Base-by-base conservation (phyloP, 2,888 invertebrate species). In the Colostygia pectinataria region DNA sequence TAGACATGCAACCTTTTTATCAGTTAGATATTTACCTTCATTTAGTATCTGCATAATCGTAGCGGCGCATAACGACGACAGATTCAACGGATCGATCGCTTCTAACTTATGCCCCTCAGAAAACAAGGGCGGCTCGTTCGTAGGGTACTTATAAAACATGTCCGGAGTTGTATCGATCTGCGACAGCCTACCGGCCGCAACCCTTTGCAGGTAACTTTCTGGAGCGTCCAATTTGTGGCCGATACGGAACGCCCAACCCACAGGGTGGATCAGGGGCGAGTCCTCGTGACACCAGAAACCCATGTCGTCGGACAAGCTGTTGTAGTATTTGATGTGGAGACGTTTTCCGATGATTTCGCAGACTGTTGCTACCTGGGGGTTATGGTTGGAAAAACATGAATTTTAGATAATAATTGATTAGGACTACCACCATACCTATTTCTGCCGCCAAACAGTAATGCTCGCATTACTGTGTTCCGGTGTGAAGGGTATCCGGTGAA, bases 251-350 rank as follows among this genome's bases (percentile, higher is more conserved):
- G 99, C 97, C 99, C 99, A 98, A n/a, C 98, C 98, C 0, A 98
- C 96, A 0, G 97, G 98, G 82, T 99, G 99, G 57, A 99, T 95
- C 7, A 99, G 91, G 0, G 97, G 96, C 0, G 98, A 98, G 74
- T 97, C 96, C 81, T 98, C 97, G 63, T 99, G 98, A 74, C 98
- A 98, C 98, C 98, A 99, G 80, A 99, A 99, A 2, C 98, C 96
- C 62, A 94, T 94, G 53, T 96, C 96, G 57, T 95, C 94, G 0
- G 93, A 92, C 7, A 93, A 91, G 53, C 95, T 93, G 67, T 97
- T 96, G 64, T 95, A 97, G 83, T 99, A 99, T 66, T 95, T 94
- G 1, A 99, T 93, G 67, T 97, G 96, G 48, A 99, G 91, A 42
- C 99, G 92, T 76, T 98, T 98, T 0, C 99, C 99, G 23, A 98